These are phyloP conservation scores for Carlito syrichta DNA, from an alignment of 2,113 vertebrate genomes.

Conservation along the genomic window DNA sequence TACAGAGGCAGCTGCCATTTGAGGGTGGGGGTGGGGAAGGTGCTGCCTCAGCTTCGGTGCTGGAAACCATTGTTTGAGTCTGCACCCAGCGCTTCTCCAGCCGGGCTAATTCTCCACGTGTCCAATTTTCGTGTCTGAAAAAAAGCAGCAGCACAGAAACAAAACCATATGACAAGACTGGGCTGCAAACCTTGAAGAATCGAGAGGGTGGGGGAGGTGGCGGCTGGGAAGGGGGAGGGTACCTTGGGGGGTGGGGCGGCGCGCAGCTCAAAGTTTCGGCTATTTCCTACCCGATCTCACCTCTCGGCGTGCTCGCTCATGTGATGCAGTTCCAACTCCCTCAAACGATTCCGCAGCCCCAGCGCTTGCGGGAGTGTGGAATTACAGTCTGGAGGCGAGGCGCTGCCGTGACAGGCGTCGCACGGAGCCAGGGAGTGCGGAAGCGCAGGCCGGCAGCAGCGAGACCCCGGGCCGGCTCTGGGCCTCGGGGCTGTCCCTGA, in stretches of 20 bases:
- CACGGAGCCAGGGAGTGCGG: neutral
- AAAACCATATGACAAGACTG: constrained; percentile 75
- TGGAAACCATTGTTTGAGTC: constrained; percentile 67
- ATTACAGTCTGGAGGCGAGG: neutral
- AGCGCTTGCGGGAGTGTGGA: neutral
- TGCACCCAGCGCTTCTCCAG: constrained; percentile 55
- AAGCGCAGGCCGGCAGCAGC: neutral
- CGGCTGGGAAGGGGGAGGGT: constrained; percentile 34
- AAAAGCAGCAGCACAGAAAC: constrained; percentile 69
- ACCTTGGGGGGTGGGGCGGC: constrained; percentile 42
- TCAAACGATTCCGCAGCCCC: neutral
- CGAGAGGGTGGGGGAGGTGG: constrained; percentile 52
- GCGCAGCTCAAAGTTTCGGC: constrained; percentile 52
- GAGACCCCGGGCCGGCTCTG: neutral
- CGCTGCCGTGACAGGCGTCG: neutral
- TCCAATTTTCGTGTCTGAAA: constrained; percentile 73
- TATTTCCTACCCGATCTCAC: constrained; percentile 31
- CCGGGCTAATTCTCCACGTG: constrained; percentile 66
- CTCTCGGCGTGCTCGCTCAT: constrained; percentile 22
- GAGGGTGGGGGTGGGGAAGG: neutral
- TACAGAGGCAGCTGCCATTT: neutral
- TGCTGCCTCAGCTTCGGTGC: neutral
- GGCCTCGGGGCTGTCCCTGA: no score
- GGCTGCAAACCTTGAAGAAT: constrained; percentile 65
- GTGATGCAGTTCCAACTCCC: neutral